Evolutionary conservation across 2,888 invertebrate genomes (phyloP), one percentile per base, ranked within the genome.

Genomic region (Caenorhabditis sulstoni): DNA sequence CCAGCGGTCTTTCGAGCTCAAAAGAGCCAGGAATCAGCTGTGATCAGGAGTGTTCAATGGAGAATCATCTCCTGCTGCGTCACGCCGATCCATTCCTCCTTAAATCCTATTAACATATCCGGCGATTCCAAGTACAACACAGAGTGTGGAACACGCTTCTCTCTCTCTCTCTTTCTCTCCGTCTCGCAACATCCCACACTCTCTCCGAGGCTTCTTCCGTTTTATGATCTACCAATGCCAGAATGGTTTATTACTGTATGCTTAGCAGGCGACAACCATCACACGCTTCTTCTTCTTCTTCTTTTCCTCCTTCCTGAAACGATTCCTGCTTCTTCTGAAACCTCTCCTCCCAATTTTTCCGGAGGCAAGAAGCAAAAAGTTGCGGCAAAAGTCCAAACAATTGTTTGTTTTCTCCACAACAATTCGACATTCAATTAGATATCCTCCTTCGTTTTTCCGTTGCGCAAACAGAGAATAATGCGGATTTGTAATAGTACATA

Each of bases 221-320:
- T 68, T 68, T 68, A 68, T 68, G 68, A 68, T 68, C 59, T 70
- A 55, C 70, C 61, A 61, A 70, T 70, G 70, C 55, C 29, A 29
- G 29, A 62, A 70, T 71, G 57, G 71, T 71, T 71, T 71, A 71
- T 71, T 71, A 71, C 68, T 73, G 73, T 73, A 73, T 73, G 65
- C 65, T 65, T 73, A 64, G 64, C 52, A 65, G 14, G 29, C n/a
- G n/a, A n/a, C n/a, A n/a, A n/a, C n/a, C 49, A 23, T 47, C 37
- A 57, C 64, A 44, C 52, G 64, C 29, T 55, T 55, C 20, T 35
- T 20, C 37, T 16, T 49, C 35, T 12, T 7, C 22, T 49, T n/a
- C n/a, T n/a, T n/a, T n/a, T n/a, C n/a, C n/a, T n/a, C n/a, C n/a
- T n/a, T n/a, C n/a, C n/a, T n/a, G n/a, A n/a, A n/a, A n/a, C n/a